These are phyloP conservation scores for Corythucha ciliata DNA, from an alignment of 2,888 invertebrate species.

Conservation along the genomic window DNA sequence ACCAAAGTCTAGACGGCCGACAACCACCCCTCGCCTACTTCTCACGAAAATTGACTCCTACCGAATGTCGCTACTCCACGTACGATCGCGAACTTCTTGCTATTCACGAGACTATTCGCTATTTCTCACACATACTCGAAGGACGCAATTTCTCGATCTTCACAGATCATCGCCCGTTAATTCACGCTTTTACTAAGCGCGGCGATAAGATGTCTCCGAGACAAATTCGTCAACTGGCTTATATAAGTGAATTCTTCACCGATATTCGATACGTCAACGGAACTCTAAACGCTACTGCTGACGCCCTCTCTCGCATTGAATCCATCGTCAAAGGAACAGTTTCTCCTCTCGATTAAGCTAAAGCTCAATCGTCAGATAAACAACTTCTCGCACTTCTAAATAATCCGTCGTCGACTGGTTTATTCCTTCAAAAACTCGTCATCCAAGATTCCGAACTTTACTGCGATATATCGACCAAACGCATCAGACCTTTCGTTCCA, in stretches of 20 bases:
- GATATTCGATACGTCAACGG: background rate
- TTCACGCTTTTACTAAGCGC: slow-evolving; percentile 14
- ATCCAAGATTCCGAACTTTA: background rate
- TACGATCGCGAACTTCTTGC: slow-evolving; percentile 40
- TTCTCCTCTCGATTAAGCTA: background rate
- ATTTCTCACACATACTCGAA: slow-evolving; percentile 8
- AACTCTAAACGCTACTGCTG: slow-evolving; percentile 4
- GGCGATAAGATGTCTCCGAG: slow-evolving; percentile 23
- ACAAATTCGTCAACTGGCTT: slow-evolving; percentile 18
- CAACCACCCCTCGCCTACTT: slow-evolving; percentile 32
- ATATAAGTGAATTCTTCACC: slow-evolving; percentile 29
- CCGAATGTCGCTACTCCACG: slow-evolving; percentile 40
- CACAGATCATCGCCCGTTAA: slow-evolving; percentile 14
- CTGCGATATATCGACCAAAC: slow-evolving; percentile 13
- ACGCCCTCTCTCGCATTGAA: slow-evolving; percentile 5
- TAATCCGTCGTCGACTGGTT: background rate
- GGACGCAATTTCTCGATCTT: slow-evolving; percentile 2
- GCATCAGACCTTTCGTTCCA: slow-evolving; percentile 14
- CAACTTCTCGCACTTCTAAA: background rate
- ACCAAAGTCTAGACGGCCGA: slow-evolving; percentile 35
- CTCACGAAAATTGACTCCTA: slow-evolving; percentile 30
- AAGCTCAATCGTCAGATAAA: background rate
- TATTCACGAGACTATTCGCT: slow-evolving; percentile 1
- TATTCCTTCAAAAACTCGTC: background rate
- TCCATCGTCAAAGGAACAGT: slow-evolving; percentile 4